Evolutionary conservation across 1,140 invertebrate genomes (phyloP), one percentile per base, ranked within the genome.

Genomic region (Listronotus bonariensis): DNA sequence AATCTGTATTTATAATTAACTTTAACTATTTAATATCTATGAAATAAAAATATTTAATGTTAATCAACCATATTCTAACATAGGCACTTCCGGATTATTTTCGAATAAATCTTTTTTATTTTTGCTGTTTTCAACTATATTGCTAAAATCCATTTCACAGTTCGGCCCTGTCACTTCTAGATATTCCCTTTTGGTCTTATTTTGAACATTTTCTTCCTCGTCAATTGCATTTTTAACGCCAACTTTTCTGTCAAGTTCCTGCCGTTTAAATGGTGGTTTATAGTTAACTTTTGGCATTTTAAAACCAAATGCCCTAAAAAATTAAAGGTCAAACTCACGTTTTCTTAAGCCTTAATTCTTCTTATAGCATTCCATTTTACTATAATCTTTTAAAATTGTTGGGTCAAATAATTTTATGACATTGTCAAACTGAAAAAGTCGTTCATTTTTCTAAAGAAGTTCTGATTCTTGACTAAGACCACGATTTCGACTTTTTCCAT

Each of bases 131-230:
- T 75, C 75, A 14, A 75, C 67, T n/a, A 76, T 76, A 65, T 72
- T 76, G 55, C 70, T 75, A 36, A 74, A 72, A 46, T 76, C 72
- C 68, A 75, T 72, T 20, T 71, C 69, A 9, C 65, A 40, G 3
- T 66, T 62, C 17, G 15, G 40, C 31, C 59, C 59, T 14, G 65
- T 59, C 0, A 76, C 69, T 65, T 76, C 74, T 20, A 76, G 53
- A 68, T 65, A 74, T 62, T 71, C 65, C 10, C 14, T 59, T 26
- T 48, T 61, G 6, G 42, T 49, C 15, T 34, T 34, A 10, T 48
- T 45, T 52, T 60, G 26, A 31, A 36, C 59, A 56, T 15, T 40
- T 59, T 67, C 38, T 66, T 61, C 57, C 15, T n/a, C n/a, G 10
- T 49, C 63, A 42, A 15, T 18, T 62, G n/a, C 41, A 42, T 68